Percentiles rank a stretch among this genome's conserved stretches.
Evolutionary conservation across 2,113 vertebrate species (phyloP).

Genomic region (Petromus typicus): DNA sequence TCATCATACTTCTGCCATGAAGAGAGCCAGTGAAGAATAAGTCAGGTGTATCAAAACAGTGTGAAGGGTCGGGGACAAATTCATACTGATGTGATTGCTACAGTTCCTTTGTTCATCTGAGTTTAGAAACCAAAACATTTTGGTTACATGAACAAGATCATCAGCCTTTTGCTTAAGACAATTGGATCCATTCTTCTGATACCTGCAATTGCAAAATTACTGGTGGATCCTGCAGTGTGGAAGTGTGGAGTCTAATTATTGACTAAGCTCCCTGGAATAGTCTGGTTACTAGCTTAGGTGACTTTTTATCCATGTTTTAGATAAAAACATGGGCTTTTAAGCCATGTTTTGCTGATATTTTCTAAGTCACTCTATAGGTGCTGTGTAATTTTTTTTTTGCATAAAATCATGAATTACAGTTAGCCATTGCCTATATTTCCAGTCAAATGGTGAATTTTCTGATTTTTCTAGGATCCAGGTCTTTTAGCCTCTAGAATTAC

Average conservation of each 20-base stretch:
- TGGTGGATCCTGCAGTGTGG: neutral
- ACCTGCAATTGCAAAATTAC: neutral
- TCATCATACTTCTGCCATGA: neutral
- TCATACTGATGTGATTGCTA: neutral
- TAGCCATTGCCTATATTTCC: neutral
- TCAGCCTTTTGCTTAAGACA: slow-evolving; percentile 9
- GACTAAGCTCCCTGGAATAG: neutral
- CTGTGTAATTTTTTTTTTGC: neutral
- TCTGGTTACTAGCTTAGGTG: neutral
- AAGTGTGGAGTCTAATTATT: neutral
- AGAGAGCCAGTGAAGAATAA: slow-evolving; percentile 40
- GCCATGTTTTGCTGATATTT: neutral
- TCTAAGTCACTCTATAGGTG: slow-evolving; percentile 50
- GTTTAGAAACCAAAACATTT: slow-evolving; percentile 29
- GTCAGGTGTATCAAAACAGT: neutral
- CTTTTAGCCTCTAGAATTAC: neutral
- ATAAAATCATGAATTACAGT: neutral
- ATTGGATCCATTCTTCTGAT: slow-evolving; percentile 14
- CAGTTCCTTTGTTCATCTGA: neutral
- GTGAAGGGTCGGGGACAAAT: neutral
- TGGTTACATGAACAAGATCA: slow-evolving; percentile 20
- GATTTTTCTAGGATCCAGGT: slow-evolving; percentile 18
- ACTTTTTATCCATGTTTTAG: neutral
- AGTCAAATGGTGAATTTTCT: slow-evolving; percentile 34
- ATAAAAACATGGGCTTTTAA: too few relatives aligned